A percentile compares a stretch with the other conserved stretches of the same genome.
phyloP scores from a whole-genome alignment of 2,113 vertebrate species.

The Elephas maximus region DNA sequence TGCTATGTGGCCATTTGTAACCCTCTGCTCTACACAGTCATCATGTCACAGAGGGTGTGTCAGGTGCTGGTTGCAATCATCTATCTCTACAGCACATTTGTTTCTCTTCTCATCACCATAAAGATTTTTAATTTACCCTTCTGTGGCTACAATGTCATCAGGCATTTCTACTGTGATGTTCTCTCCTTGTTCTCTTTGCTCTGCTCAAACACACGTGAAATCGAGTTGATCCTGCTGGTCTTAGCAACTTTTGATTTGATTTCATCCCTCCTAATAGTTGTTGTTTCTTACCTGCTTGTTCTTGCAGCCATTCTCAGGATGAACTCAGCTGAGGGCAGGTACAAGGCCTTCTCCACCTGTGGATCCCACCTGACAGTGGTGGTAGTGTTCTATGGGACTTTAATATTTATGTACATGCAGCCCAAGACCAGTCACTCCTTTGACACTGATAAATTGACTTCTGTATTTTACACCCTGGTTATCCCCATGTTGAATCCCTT shows the following conservation, averaged over 20 bases:
- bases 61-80: not conserved
- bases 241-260: conserved; percentile 60
- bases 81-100: conserved; percentile 66
- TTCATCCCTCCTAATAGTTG: conserved; percentile 58
- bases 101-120: conserved; percentile 58
- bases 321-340: not conserved
- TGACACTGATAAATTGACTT: conserved; percentile 60
- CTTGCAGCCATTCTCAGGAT: conserved; percentile 45
- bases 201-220: conserved; percentile 62
- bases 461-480: conserved; percentile 45
- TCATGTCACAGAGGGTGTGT: conserved; percentile 53
- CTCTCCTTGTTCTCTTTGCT: conserved; percentile 61
- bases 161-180: conserved; percentile 79
- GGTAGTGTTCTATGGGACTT: conserved; percentile 54
- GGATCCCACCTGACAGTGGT: conserved; percentile 66
- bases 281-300: conserved; percentile 49
- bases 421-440: conserved; percentile 45
- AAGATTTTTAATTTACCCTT: conserved; percentile 71
- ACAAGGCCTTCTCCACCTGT: conserved; percentile 78
- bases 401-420: conserved; percentile 55
- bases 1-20: conserved; percentile 60
- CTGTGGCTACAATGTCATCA: conserved; percentile 68
- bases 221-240: conserved; percentile 55
- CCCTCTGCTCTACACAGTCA: conserved; percentile 55
- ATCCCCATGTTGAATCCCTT: conserved; percentile 62